phyloP scores from a whole-genome alignment of 2,888 invertebrate species.

The Coenonympha glycerion region DNA sequence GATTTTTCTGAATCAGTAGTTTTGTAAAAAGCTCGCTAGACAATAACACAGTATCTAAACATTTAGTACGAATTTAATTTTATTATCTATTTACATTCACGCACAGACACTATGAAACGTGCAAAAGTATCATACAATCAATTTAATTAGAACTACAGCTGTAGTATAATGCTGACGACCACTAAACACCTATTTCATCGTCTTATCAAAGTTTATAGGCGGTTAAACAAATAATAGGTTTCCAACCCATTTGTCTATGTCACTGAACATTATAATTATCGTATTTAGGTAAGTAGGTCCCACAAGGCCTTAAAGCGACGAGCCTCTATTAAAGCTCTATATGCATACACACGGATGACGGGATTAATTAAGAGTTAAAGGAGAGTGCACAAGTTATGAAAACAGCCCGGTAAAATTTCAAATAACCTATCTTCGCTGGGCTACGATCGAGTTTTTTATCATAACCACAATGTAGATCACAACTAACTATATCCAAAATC shows the following conservation, averaged over 20 bases:
- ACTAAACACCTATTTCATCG: conserved; percentile 1
- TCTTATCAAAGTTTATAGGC: conserved; percentile 7
- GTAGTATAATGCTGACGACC: conserved; percentile 4
- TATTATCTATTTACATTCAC: too few relatives aligned
- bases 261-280: conserved; percentile 18
- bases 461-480: too few relatives aligned
- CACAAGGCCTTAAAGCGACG: conserved; percentile 13
- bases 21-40: too few relatives aligned
- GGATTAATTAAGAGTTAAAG: conserved; percentile 8
- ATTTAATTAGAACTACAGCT: neutral
- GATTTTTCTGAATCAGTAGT: too few relatives aligned
- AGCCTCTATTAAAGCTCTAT: conserved; percentile 7
- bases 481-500: too few relatives aligned
- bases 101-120: too few relatives aligned
- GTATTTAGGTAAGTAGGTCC: conserved; percentile 28
- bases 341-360: neutral
- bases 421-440: too few relatives aligned
- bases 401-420: too few relatives aligned
- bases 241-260: conserved; percentile 28
- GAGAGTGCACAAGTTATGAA: neutral
- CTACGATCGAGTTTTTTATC: too few relatives aligned
- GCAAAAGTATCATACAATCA: neutral
- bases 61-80: too few relatives aligned
- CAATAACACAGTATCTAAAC: too few relatives aligned
- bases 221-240: conserved; percentile 20